Conservation (phyloP, 2,797 vertebrate genomes). For the Distichodus sexfasciatus region DNA sequence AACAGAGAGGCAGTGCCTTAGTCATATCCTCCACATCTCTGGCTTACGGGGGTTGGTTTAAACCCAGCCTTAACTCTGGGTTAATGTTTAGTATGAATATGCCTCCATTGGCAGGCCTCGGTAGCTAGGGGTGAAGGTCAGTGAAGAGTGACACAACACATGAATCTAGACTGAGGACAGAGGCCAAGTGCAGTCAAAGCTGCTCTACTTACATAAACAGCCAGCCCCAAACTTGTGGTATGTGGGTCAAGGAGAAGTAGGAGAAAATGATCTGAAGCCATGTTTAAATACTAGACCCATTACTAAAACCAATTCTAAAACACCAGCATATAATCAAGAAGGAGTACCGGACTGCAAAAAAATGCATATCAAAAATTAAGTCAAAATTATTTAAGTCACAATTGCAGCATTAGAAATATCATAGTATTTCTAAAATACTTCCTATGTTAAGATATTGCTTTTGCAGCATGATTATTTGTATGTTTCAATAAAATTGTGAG, state of each 20-base stretch:
- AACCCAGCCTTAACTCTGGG: conserved; percentile 13
- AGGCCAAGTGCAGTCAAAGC: not conserved
- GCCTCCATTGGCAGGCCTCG: conserved; percentile 2
- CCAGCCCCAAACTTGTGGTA: not conserved
- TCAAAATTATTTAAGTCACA: no score
- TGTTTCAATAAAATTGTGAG: not conserved
- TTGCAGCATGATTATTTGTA: not conserved
- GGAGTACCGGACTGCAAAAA: no score
- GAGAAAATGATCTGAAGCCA: not conserved
- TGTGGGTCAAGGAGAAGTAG: not conserved
- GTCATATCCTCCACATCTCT: not conserved
- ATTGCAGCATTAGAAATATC: no score
- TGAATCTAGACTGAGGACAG: not conserved
- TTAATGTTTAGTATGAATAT: conserved; percentile 46
- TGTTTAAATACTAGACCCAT: not conserved
- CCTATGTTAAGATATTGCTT: no score
- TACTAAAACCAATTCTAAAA: no score
- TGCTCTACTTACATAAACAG: not conserved
- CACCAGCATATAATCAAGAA: no score
- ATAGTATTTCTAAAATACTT: no score
- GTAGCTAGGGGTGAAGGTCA: conserved; percentile 41
- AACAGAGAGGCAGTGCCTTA: not conserved
- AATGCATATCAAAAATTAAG: no score
- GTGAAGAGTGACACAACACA: conserved; percentile 2
- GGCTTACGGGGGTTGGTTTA: not conserved